Evolutionary conservation across 2,797 vertebrate species (phyloP).

Genomic region (Lophius americanus): DNA sequence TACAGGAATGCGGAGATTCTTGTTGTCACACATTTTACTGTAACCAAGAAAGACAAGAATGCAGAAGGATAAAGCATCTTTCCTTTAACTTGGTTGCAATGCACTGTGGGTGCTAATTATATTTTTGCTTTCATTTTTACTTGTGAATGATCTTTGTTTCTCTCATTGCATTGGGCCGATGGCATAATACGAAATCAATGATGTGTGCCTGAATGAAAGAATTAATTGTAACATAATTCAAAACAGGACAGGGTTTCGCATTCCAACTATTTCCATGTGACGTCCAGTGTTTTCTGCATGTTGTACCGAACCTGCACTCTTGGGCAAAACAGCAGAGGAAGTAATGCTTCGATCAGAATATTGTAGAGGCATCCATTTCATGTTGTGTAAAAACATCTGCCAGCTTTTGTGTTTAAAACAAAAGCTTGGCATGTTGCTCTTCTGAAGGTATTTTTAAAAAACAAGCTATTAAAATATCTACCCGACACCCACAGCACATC

Average conservation of each 20-base stretch:
- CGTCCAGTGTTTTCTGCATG: conserved; percentile 1
- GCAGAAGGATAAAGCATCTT: not conserved
- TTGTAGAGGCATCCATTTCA: conserved; percentile 12
- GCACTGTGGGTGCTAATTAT: not conserved
- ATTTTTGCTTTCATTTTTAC: conserved; percentile 1
- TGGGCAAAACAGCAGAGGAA: conserved; percentile 13
- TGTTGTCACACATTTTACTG: not conserved
- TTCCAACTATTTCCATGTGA: not conserved
- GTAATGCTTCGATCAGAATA: conserved; percentile 19
- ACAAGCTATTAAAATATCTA: conserved; percentile 52
- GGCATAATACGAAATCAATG: conserved; percentile 11
- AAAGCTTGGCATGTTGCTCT: conserved; percentile 43
- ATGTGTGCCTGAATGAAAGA: conserved; percentile 4
- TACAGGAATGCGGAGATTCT: not conserved
- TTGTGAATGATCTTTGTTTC: not conserved
- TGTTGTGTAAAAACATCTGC: conserved; percentile 32
- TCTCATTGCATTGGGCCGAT: not conserved
- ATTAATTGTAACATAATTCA: not conserved
- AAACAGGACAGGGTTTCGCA: not conserved
- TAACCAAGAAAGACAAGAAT: no score
- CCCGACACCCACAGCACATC: not conserved
- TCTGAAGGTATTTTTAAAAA: conserved; percentile 73
- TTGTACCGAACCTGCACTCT: conserved; percentile 5
- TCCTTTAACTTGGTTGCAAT: not conserved
- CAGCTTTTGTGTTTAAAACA: conserved; percentile 34